A percentile compares a stretch with the other conserved stretches of the same genome.
phyloP scores from a whole-genome alignment of 1,140 invertebrate species.

The Hyles vespertilio region DNA sequence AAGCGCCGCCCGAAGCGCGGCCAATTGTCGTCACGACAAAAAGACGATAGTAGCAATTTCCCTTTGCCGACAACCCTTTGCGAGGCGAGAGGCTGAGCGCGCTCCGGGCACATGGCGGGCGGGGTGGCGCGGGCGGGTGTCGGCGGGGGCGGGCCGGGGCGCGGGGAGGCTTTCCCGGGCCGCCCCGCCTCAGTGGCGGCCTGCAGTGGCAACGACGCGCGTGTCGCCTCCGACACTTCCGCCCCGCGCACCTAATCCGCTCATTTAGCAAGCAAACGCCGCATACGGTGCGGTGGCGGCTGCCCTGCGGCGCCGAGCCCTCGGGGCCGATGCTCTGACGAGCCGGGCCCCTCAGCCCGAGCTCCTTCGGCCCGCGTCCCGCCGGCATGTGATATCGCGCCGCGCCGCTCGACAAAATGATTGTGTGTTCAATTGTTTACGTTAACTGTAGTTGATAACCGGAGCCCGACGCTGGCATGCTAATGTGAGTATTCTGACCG shows the following conservation, averaged over 20 bases:
- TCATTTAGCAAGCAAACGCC: conserved; percentile 66
- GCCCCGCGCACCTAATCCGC: conserved; percentile 52
- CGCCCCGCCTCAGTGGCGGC: conserved; percentile 71
- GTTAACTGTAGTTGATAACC: conserved; percentile 67
- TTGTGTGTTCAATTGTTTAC: conserved; percentile 58
- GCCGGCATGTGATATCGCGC: conserved; percentile 49
- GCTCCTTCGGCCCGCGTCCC: conserved; percentile 42
- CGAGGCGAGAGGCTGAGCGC: conserved; percentile 41
- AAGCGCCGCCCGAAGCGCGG: conserved; percentile 33
- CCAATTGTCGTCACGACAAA: conserved; percentile 44
- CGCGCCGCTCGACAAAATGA: conserved; percentile 47
- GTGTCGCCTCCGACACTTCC: conserved; percentile 67
- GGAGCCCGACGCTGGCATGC: conserved; percentile 65
- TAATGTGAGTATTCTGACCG: conserved; percentile 60
- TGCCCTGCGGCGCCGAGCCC: conserved; percentile 42
- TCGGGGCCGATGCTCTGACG: conserved; percentile 44
- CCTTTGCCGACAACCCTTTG: conserved; percentile 64
- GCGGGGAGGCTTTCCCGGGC: conserved; percentile 49
- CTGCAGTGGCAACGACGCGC: conserved; percentile 68
- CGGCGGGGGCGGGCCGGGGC: conserved; percentile 23
- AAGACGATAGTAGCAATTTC: conserved; percentile 51
- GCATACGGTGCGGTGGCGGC: conserved; percentile 51
- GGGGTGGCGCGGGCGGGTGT: conserved; percentile 31
- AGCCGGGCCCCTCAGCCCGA: conserved; percentile 51
- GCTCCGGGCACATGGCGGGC: conserved; percentile 62